Percentiles rank a stretch among this genome's conserved stretches.
phyloP scores from a whole-genome alignment of 1,140 invertebrate genomes.

The Himalopsyche phryganea region DNA sequence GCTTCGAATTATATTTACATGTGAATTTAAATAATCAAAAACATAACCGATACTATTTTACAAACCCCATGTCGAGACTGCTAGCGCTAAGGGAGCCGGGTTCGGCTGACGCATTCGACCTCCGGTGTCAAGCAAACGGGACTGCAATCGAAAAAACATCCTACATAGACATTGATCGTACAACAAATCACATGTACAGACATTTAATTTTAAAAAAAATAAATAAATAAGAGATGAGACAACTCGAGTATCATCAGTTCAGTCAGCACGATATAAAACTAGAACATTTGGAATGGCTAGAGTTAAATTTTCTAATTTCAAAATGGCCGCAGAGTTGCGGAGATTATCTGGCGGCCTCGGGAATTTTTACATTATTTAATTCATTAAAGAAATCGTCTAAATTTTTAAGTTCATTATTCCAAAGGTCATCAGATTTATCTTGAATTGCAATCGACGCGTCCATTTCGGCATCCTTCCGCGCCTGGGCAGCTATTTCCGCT shows the following conservation, averaged over 20 bases:
- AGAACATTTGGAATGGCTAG: no score
- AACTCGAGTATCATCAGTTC: no score
- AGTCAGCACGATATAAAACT: no score
- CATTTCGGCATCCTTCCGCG: background rate
- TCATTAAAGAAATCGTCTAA: conserved; percentile 30
- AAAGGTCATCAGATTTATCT: background rate
- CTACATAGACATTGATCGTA: conserved; percentile 23
- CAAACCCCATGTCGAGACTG: conserved; percentile 12
- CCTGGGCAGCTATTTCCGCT: background rate
- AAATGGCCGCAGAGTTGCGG: no score
- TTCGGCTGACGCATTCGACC: background rate
- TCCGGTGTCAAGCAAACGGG: conserved; percentile 8
- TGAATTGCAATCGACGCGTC: background rate
- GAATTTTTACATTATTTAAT: conserved; percentile 21
- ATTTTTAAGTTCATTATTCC: conserved; percentile 15
- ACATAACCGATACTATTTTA: conserved; percentile 25
- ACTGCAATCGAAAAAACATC: conserved; percentile 32
- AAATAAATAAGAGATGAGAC: no score
- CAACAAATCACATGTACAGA: background rate
- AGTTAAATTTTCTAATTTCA: no score
- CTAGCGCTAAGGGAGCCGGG: background rate
- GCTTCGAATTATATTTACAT: conserved; percentile 6
- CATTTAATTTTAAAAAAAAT: no score
- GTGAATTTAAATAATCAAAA: conserved; percentile 1
- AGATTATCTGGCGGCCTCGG: conserved; percentile 4